Evolutionary conservation across 2,888 invertebrate species (phyloP).

Genomic region (Phasia obesa): DNA sequence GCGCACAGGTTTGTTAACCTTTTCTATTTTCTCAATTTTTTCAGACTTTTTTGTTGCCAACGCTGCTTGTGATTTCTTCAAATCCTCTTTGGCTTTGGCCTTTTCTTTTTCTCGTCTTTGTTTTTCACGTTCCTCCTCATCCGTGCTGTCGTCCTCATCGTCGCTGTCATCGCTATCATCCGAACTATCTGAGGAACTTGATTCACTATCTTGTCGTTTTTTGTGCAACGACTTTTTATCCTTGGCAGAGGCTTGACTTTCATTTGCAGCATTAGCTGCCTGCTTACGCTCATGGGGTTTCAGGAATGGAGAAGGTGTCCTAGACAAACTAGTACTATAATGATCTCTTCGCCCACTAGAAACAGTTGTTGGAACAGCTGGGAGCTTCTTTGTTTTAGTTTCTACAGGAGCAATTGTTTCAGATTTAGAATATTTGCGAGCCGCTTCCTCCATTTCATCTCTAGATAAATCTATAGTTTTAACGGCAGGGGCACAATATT

Average conservation of each 20-base stretch:
- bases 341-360: constrained; percentile 76
- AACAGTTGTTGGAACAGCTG: constrained; percentile 65
- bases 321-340: constrained; percentile 90
- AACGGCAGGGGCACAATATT: constrained; percentile 76
- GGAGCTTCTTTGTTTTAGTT: constrained; percentile 58
- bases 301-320: constrained; percentile 93
- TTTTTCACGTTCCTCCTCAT: constrained; percentile 61
- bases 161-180: constrained; percentile 83
- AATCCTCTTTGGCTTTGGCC: constrained; percentile 62
- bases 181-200: constrained; percentile 83
- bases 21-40: constrained; percentile 47
- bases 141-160: constrained; percentile 75
- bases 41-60: constrained; percentile 59
- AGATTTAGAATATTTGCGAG: constrained; percentile 53
- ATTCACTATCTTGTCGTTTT: constrained; percentile 82
- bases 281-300: constrained; percentile 83
- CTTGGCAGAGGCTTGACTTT: constrained; percentile 39
- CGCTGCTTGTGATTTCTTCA: constrained; percentile 43
- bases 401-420: constrained; percentile 53
- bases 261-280: constrained; percentile 41
- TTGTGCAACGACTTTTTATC: constrained; percentile 68
- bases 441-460: constrained; percentile 74
- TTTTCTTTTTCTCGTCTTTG: constrained; percentile 61
- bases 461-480: constrained; percentile 78
- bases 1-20: constrained; percentile 41